Base-by-base conservation (phyloP, 2,797 vertebrate species). In the Erethizon dorsatum region DNA sequence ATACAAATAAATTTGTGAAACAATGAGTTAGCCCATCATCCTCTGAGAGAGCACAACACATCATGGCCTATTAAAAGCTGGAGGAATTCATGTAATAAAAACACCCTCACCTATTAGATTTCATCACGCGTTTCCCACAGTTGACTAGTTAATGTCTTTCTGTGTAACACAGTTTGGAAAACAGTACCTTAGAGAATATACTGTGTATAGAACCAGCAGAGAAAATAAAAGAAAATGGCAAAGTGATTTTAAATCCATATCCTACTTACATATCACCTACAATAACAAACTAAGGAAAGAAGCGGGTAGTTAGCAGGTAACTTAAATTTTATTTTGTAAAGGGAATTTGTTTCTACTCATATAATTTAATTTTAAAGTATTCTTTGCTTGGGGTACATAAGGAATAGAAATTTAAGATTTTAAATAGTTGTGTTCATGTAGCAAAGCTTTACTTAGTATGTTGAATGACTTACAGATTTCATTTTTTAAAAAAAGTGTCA, bases 331-430 rank as follows among this genome's bases (percentile, higher is more conserved):
- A 91, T n/a, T 94, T 71, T 61, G 26, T 52, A 67, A 90, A 86
- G n/a, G 20, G 71, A 65, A 57, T 84, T 71, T 65, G 75, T 94
- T 90, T 79, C 82, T 90, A 57, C 56, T 37, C 52, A 59, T 88
- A 37, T 52, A n/a, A 71, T 54, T 63, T 88, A 71, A 86, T 78
- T 91, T 13, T 45, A 77, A 90, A 52, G 4, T 83, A 41, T 83
- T 93, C 26, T 65, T 67, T 92, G n/a, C 57, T 90, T 28, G 31
- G 56, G n/a, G 57, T 59, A 54, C 80, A 73, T 9, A 84, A n/a
- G 95, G 24, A 83, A 77, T 63, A 73, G 33, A 14, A 95, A 88
- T 75, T 65, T 93, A 92, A 94, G 47, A 26, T 85, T 97, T 95
- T 71, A 77, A 90, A 47, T 47, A 73, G 37, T 63, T 4, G 6